Evolutionary conservation across 2,888 invertebrate genomes (phyloP), one percentile per base, ranked within the genome.

Genomic region (Diabrotica balteata): DNA sequence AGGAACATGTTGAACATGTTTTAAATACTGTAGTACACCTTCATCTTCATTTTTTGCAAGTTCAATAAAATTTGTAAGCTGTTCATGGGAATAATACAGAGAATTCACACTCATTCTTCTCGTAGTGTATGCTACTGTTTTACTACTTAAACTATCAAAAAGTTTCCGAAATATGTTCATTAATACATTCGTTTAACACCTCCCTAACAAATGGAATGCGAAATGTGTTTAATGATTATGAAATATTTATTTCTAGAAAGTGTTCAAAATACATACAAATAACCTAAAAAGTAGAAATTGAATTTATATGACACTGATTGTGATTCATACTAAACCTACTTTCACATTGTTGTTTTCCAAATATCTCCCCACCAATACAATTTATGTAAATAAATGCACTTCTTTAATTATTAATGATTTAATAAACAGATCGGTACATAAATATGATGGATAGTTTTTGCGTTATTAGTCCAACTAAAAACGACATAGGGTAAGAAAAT

Each of bases 21-120:
- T 73, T 46, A 83, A 72, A 71, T 82, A 82, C 44, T 80, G 77
- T 47, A 75, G 72, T 62, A 82, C 75, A 9, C 76, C 80, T 57
- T 67, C 69, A 69, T 78, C 75, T 71, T 77, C 71, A 44, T 78
- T 74, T 11, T 75, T 75, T 53, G 70, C 77, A 61, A 74, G 57
- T n/a, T 75, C 70, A 51, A 81, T 78, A n/a, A 79, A 72, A 50
- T 73, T 74, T 11, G 72, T 63, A 7, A 80, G 66, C 72, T 78
- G 78, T 65, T 78, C 76, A 63, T 80, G 77, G 2, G 80, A 79
- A 63, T 77, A 78, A 69, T 79, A 76, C 61, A 78, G 68, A 66
- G 77, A 75, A 70, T 79, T 76, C 51, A 77, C 78, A 11, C 73
- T 64, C 64, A 64, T 64, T 10, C 8, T 64, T 45, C 42, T 54